Base-by-base conservation (phyloP, 2,797 vertebrate species). In the Forpus xanthops region DNA sequence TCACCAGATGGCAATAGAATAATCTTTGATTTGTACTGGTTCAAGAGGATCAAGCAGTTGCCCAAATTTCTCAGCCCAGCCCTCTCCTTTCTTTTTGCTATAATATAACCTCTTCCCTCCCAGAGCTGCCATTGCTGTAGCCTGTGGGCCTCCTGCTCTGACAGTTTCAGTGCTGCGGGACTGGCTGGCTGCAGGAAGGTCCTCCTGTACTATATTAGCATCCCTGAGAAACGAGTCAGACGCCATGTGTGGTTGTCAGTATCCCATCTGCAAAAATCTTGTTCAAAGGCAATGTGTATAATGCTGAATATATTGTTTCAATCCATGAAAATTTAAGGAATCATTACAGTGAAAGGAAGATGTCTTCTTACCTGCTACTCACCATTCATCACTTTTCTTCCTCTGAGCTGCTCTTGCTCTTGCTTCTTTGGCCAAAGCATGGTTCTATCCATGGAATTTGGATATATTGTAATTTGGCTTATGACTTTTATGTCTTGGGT, bases 1-100 rank as follows among this genome's bases (percentile, higher is more conserved):
- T 97, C 90, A 94, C 17, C 1, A 20, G 39, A 72, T 58, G 49
- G 45, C 90, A 89, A 72, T 31, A 87, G 66, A 94, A 83, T 83
- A 96, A 92, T 72, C 62, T 45, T 74, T 74, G 89, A 92, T 94
- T 92, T 96, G 89, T 85, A 56, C 75, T 80, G 8, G 89, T 85
- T 89, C 79, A 90, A 85, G 62, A 89, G 45, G 84, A 66, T 66
- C 89, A 91, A 77, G 65, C 45, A 68, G 73, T 80, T 83, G 79
- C 35, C 81, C 72, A 87, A 78, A 90, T 80, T 89, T 88, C 53
- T 85, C 67, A 74, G 78, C 64, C 72, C 81, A 72, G 18, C 21
- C 76, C 35, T 87, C 61, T 77, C 27, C 12, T 76, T 87, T 85
- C 19, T 27, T 74, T 84, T 65, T 52, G 53, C 45, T 20, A 3